A percentile compares a stretch with the other conserved stretches of the same genome.
Evolutionary conservation across 2,113 vertebrate genomes (phyloP).

Genomic region (Laterallus jamaicensis): DNA sequence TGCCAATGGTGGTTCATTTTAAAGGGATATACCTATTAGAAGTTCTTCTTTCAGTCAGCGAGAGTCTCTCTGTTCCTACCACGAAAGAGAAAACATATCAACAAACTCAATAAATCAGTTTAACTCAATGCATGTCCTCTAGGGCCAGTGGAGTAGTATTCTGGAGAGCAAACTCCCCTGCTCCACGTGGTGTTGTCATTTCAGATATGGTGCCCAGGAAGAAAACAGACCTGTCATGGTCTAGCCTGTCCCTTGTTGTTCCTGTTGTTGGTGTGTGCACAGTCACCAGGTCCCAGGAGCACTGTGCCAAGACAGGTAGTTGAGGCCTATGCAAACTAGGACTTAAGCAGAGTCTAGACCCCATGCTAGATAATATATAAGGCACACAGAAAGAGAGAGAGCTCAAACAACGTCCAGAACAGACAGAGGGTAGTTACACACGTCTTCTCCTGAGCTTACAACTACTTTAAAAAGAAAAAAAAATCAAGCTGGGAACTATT

Average conservation of each 20-base stretch:
- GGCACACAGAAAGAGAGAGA: not conserved
- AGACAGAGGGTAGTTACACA: not conserved
- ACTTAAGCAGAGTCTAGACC: not conserved
- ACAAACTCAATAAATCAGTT: not conserved
- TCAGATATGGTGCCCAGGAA: not conserved
- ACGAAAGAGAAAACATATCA: not conserved
- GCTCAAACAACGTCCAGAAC: not conserved
- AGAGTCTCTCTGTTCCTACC: not conserved
- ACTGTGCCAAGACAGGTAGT: not conserved
- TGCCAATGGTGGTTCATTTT: not conserved
- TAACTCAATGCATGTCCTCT: not conserved
- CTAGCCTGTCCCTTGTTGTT: not conserved
- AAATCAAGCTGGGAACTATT: not conserved
- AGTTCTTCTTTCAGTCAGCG: not conserved
- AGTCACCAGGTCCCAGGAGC: not conserved
- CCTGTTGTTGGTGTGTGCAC: not conserved
- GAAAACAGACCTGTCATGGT: not conserved
- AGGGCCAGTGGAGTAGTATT: not conserved
- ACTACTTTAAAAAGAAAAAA: not conserved
- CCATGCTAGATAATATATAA: not conserved
- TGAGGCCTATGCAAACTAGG: not conserved
- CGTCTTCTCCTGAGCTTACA: not conserved
- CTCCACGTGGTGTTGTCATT: not conserved
- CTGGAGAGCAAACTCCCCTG: not conserved
- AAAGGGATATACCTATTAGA: not conserved